Base-by-base conservation (phyloP, 1,140 invertebrate genomes). In the Trialeurodes vaporariorum region DNA sequence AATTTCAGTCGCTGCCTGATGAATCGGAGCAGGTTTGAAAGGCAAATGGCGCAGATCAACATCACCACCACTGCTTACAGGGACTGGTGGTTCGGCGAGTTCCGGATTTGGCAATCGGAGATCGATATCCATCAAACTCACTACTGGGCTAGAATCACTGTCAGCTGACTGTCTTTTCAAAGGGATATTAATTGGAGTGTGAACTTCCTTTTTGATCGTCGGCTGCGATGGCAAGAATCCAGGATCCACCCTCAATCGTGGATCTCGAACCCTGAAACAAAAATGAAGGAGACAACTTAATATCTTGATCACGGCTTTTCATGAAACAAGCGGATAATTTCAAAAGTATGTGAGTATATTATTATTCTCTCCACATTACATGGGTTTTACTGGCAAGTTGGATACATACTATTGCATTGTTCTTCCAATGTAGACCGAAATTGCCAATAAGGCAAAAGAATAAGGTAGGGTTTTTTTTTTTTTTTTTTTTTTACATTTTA, bases 1-100 rank as follows among this genome's bases (percentile, higher is more conserved):
- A 66, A 94, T 92, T 80, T 93, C 91, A 0, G 85, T 90, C 27
- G 91, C 90, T 1, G 91, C 89, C 22, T 87, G 82, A 71, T 91
- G 91, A 68, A 90, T 85, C 21, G 87, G 86, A 59, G 86, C 83
- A 1, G 88, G 85, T 75, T 91, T 88, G 71, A 92, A 91, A 1
- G 89, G 88, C 65, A 90, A 73, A 27, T 82, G 80, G n/a, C 90
- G 81, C 61, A 87, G 76, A 74, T 87, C 86, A 67, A 87, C 81
- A 72, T 87, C 82, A 49, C 74, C 76, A 72, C 87, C 82, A 49
- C 74, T 76, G 71, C 77, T 75, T 63, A 27, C 25, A 21, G 34
- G 63, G 40, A 62, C 17, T 1, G 58, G 11, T 9, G 27, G 17
- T 17, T 25, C 63, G 2, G 2, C 13, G 5, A 34, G 60, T 61